These are phyloP conservation scores for Apostichopus leukothele DNA, from an alignment of 53 echinoderm and acorn worm genomes.

Conservation along the genomic window DNA sequence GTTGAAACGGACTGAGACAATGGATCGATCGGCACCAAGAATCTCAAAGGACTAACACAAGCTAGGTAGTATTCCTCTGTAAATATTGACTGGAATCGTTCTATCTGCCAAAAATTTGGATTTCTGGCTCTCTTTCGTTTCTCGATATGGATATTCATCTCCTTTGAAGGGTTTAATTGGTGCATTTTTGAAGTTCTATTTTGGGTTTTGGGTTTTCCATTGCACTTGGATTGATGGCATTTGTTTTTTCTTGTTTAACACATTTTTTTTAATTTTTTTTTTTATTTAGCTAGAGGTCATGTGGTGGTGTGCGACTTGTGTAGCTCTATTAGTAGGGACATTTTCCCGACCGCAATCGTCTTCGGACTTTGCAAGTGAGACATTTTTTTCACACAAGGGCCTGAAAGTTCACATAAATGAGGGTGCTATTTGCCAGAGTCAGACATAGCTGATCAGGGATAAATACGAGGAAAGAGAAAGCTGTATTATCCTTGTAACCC, in stretches of 20 bases:
- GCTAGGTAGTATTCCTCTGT: constrained; percentile 1
- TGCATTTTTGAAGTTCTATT: neutral
- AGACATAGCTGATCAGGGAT: too few relatives aligned
- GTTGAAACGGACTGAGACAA: constrained; percentile 30
- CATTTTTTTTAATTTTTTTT: neutral
- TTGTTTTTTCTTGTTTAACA: too few relatives aligned
- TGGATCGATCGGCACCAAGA: constrained; percentile 24
- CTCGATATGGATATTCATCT: neutral
- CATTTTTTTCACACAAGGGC: too few relatives aligned
- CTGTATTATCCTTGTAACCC: too few relatives aligned
- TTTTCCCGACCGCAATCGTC: too few relatives aligned
- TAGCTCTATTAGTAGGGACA: neutral
- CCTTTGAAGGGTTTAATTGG: neutral
- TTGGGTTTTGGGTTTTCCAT: neutral
- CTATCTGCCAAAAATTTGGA: neutral
- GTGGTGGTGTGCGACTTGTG: neutral
- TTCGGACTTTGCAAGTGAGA: too few relatives aligned
- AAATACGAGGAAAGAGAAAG: too few relatives aligned
- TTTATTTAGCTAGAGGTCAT: neutral
- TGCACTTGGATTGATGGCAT: neutral
- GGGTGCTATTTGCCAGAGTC: too few relatives aligned
- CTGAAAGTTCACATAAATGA: too few relatives aligned
- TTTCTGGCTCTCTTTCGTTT: neutral
- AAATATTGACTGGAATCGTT: neutral
- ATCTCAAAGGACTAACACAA: constrained; percentile 23